Evolutionary conservation across 2,113 vertebrate genomes (phyloP), one percentile per base, ranked within the genome.

Genomic region (Pyxicephalus adspersus): DNA sequence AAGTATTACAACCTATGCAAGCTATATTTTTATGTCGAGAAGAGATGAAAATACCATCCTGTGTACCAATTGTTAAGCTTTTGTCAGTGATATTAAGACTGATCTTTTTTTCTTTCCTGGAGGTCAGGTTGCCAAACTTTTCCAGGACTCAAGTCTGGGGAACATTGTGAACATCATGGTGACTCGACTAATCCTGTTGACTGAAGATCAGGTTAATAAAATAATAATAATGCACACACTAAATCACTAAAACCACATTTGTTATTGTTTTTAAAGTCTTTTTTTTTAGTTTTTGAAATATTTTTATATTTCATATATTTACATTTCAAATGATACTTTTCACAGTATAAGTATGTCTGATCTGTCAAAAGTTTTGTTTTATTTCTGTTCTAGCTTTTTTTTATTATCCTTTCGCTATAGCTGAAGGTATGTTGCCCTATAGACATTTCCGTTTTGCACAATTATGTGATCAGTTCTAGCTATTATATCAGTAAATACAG

Each of bases 41-140:
- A 31, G 7, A n/a, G 19, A 28, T 28, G 19, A 50, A 51, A 52
- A n/a, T n/a, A 2, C 34, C 31, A 1, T 19, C 16, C 16, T 75
- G 4, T 28, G n/a, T 26, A n/a, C 25, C 23, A 52, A 8, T 61
- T 28, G 8, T 29, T 77, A 4, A 22, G 25, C 6, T n/a, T 38
- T 38, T 65, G 19, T 28, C 52, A 68, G 29, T 87, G 87, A 87
- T 96, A 96, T 96, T 98, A 98, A 98, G 95, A 98, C 96, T 97
- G 93, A 86, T 94, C 93, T 96, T 97, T 96, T 95, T 94, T 98
- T 99, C 94, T 97, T 99, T 99, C 95, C 95, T 99, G 97, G 98
- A 99, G 98, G 98, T 98, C 98, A 99, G 98, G 97, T 99, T 98
- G 96, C 98, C 96, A 99, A 98, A 99, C 98, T 99, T 95, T 99